Evolutionary conservation across 1,140 invertebrate species (phyloP), one percentile per base, ranked within the genome.

Genomic region (Aphelinus atriplicis): DNA sequence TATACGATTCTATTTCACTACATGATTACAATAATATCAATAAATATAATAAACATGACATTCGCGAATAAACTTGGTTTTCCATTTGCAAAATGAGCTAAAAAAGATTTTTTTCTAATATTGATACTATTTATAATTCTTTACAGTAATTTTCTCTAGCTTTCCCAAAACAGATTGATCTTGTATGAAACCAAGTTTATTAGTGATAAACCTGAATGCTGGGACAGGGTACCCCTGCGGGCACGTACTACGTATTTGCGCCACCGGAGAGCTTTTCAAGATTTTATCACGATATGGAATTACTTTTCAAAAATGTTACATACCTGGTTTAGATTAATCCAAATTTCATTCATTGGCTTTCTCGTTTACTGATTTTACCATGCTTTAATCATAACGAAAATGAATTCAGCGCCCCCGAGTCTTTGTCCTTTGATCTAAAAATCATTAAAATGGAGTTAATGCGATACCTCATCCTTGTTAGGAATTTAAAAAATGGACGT

Each of bases 211-310:
- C 95, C 95, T 96, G 95, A 96, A 96, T 96, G 95, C 96, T 96
- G 95, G 95, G 95, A 96, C 95, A 96, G 95, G 95, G 95, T 95
- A 95, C 94, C 94, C 91, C 94, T 94, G 93, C 92, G 91, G 90
- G 91, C 89, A 90, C 85, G 89, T 86, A 81, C 87, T 85, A 86
- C 79, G 78, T 77, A 82, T 79, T 81, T 77, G 80, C 80, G 79
- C 78, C 78, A 81, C 73, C 78, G 71, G 74, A 80, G 79, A 81
- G 79, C 80, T 80, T 78, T 80, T 50, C 65, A 53, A 51, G 9
- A 45, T 65, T 71, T 58, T n/a, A 65, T 53, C 55, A 47, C 57
- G 50, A 5, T 58, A 65, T 26, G 58, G 65, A 7, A 58, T 46
- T 26, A 53, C 63, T 65, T 75, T 2, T 56, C 50, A 56, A 47